Evolutionary conservation across 2,797 vertebrate genomes (phyloP), one percentile per base, ranked within the genome.

Genomic region (Squalus acanthias): DNA sequence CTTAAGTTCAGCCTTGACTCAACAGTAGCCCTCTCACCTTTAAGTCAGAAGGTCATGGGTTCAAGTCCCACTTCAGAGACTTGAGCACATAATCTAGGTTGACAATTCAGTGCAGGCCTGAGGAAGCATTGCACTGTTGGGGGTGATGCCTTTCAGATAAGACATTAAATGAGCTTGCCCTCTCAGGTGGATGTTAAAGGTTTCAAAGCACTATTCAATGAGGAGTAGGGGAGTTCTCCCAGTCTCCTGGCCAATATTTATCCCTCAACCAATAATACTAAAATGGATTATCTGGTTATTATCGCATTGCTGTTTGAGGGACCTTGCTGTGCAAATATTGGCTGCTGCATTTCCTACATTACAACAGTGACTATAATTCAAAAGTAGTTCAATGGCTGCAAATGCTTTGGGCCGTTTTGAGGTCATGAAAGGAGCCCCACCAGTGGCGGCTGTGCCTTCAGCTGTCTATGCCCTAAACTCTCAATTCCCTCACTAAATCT

Each of bases 41-140:
- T 29, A 69, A 93, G 65, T 69, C 20, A 93, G 65, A 69, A 93
- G 91, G 91, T 39, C 91, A 69, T 46, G 39, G 39, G 91, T 93
- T 93, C 91, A 93, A 93, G n/a, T 69, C 63, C 65, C n/a, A 63
- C 89, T 92, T 92, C 29, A 69, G 20, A 65, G 22, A 46, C n/a
- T 93, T 67, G 65, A 93, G 91, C n/a, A 39, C 91, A 93, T 69
- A 69, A 69, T 93, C 91, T 93, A 24, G 65, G 91, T 63, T 93
- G n/a, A 69, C 22, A 26, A 20, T 67, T n/a, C 63, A 67, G n/a
- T 67, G 63, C 10, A 69, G 22, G 69, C n/a, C n/a, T 69, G 9
- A n/a, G 88, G 60, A 57, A 63, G 15, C 29, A n/a, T 91, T 63
- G 29, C 29, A n/a, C 39, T 69, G 33, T 92, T 39, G 53, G 3